Evolutionary conservation across 1,140 invertebrate genomes (phyloP).

Genomic region (Archivesica marissinica): DNA sequence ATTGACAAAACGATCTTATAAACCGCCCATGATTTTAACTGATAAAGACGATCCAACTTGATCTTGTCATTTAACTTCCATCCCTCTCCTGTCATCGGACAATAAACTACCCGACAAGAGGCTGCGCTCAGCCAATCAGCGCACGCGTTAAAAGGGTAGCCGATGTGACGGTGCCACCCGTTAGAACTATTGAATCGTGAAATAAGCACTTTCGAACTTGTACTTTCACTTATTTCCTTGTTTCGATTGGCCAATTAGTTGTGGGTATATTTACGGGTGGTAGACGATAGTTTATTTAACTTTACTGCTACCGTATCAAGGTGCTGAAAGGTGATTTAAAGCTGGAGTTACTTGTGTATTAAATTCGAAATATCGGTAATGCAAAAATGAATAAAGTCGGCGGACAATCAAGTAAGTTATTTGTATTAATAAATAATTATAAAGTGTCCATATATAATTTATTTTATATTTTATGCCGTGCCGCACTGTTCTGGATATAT

Average conservation of each 20-base stretch:
- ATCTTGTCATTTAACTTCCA: conserved; percentile 27
- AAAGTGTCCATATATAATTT: no score
- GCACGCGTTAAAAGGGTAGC: conserved; percentile 22
- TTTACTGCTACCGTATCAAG: conserved; percentile 14
- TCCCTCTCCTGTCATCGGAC: conserved; percentile 5
- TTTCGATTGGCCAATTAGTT: conserved; percentile 39
- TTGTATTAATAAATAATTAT: no score
- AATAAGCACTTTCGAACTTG: conserved; percentile 44
- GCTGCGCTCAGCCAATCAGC: conserved; percentile 40
- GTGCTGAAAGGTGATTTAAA: conserved; percentile 36
- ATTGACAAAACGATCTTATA: conserved; percentile 18
- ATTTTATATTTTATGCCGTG: no score
- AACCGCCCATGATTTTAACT: conserved; percentile 42
- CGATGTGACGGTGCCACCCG: conserved; percentile 33
- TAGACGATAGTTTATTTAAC: conserved; percentile 45
- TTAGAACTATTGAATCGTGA: conserved; percentile 37
- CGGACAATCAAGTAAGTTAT: conserved; percentile 59
- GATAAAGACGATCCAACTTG: conserved; percentile 7
- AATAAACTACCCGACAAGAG: conserved; percentile 18
- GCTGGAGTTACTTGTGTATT: conserved; percentile 54
- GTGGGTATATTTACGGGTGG: conserved; percentile 53
- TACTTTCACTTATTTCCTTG: conserved; percentile 56
- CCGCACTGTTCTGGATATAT: no score
- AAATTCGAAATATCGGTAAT: conserved; percentile 20
- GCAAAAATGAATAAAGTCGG: conserved; percentile 60